Conservation (phyloP, 2,797 vertebrate species). For the Garrulus glandarius region DNA sequence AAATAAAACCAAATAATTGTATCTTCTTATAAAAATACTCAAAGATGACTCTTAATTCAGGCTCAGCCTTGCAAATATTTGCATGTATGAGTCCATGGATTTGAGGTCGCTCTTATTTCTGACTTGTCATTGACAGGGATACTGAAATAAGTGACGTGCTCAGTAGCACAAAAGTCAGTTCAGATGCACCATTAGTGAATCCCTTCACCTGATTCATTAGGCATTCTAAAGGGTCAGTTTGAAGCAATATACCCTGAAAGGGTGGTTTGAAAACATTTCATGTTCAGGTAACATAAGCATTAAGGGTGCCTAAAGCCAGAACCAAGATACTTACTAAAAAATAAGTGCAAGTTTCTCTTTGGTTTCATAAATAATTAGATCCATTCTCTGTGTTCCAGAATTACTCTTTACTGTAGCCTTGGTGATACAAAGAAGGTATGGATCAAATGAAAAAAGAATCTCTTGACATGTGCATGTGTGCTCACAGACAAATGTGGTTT, state of each 20-base stretch:
- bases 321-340: background rate
- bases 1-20: background rate
- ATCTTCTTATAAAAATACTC: background rate
- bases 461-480: accelerated
- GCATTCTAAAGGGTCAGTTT: background rate
- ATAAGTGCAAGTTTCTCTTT: background rate
- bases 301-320: background rate
- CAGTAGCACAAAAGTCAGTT: background rate
- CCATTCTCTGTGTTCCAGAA: background rate
- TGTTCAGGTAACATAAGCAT: background rate
- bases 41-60: background rate
- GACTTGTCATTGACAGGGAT: background rate
- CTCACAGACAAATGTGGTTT: background rate
- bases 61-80: background rate
- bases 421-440: background rate
- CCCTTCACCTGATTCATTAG: background rate
- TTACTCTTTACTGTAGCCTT: background rate
- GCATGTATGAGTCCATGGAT: background rate
- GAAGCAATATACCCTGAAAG: background rate
- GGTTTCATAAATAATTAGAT: background rate
- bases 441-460: background rate
- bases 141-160: background rate
- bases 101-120: background rate
- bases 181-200: background rate
- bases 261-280: background rate